phyloP scores from a whole-genome alignment of 1,140 invertebrate genomes.

The Coptotermes formosanus region DNA sequence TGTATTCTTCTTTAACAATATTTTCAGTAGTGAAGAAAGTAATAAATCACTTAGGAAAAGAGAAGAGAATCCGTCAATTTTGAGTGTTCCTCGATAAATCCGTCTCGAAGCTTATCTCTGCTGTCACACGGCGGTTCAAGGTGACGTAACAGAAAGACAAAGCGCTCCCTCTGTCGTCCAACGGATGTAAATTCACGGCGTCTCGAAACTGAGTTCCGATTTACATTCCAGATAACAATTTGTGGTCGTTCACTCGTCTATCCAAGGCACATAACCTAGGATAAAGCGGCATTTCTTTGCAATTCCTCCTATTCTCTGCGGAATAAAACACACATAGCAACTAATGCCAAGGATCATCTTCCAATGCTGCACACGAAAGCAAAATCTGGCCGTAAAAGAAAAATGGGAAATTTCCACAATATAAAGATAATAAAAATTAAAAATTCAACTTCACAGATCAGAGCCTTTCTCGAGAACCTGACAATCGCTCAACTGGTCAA shows the following conservation, averaged over 20 bases:
- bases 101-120: not conserved
- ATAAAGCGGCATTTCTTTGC: not conserved
- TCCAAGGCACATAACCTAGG: not conserved
- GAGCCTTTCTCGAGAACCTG: too few species aligned
- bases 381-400: too few species aligned
- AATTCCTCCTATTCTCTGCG: too few species aligned
- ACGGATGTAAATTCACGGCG: not conserved
- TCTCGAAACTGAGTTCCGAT: not conserved
- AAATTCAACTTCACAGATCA: too few species aligned
- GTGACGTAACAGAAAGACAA: not conserved
- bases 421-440: too few species aligned
- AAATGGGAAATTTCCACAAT: too few species aligned
- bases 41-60: not conserved
- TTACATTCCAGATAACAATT: not conserved
- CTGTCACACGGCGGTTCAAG: not conserved
- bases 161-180: not conserved
- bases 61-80: not conserved
- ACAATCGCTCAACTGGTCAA: too few species aligned
- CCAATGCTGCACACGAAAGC: too few species aligned
- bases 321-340: too few species aligned
- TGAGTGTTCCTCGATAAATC: conserved; percentile 16
- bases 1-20: not conserved
- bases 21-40: not conserved
- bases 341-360: too few species aligned
- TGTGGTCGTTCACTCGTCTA: not conserved